Conservation (phyloP, 2,888 invertebrate genomes). For the Drosophila fungiperda region DNA sequence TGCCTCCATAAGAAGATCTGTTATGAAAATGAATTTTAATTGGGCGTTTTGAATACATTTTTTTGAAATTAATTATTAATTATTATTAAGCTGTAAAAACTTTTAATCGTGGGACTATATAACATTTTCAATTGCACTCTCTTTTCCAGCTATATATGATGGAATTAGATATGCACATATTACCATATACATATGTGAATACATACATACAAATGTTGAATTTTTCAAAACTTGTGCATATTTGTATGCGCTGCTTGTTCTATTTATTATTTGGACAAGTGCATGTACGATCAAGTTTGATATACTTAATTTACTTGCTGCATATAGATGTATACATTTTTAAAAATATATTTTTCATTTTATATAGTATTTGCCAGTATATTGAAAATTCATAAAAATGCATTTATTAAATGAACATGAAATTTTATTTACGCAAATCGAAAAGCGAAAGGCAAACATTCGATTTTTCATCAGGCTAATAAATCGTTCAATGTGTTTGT, state of each 20-base stretch:
- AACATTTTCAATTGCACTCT: background rate
- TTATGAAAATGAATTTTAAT: constrained; percentile 15
- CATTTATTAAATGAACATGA: constrained; percentile 45
- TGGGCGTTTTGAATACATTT: background rate
- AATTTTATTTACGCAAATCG: constrained; percentile 55
- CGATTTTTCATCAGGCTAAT: constrained; percentile 2
- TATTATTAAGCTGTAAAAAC: background rate
- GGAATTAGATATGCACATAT: background rate
- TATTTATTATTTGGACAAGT: constrained; percentile 75
- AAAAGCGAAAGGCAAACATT: constrained; percentile 21
- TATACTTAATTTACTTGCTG: background rate
- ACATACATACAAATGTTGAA: constrained; percentile 25
- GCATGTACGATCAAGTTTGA: constrained; percentile 48
- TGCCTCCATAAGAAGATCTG: too few species aligned
- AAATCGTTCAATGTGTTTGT: constrained; percentile 18
- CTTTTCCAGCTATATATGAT: background rate
- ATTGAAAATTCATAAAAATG: constrained; percentile 47
- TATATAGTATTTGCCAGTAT: background rate
- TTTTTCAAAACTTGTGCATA: constrained; percentile 45
- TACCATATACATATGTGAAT: constrained; percentile 21
- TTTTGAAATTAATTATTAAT: too few species aligned
- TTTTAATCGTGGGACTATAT: constrained; percentile 3
- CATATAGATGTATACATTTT: background rate
- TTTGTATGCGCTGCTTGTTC: constrained; percentile 51
- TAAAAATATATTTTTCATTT: constrained; percentile 7